Base-by-base conservation (phyloP, 2,888 invertebrate species). In the Apodemia arnacis region DNA sequence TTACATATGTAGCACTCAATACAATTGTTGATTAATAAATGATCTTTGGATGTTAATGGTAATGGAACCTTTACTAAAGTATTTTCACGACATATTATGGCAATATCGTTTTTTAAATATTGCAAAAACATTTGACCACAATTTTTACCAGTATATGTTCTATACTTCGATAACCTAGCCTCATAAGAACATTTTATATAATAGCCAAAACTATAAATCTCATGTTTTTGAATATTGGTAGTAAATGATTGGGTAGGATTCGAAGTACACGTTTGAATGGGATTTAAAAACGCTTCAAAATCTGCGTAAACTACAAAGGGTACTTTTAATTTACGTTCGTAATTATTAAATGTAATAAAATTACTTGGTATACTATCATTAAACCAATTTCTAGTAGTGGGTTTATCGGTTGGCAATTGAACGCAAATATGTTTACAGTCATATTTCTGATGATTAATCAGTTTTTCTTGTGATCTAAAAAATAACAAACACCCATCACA, bases 221-320 rank as follows among this genome's bases (percentile, higher is more conserved):
- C 72, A 34, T 41, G 72, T 72, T 41, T 34, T 54, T 93, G 87
- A 69, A 92, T 77, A 76, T 93, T 94, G n/a, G 79, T 87, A 18
- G 93, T 93, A 59, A 74, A 88, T 15, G 92, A 82, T 74, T 87
- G 93, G 21, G 74, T 82, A 27, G 87, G 87, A 81, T 93, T 82
- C 34, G 90, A 90, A 27, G 79, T 59, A 89, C 87, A 92, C 54
- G 87, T 73, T 75, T 91, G 21, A 10, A 94, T 87, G 34, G 93
- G 94, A 15, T 84, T 91, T 72, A 94, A 78, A 80, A 94, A 90
- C 5, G 93, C 86, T 66, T 93, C 93, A 84, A 94, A 94, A 69
- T 93, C 88, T 15, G 89, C 90, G 79, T 93, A 93, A 34, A 92
- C 76, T 34, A 91, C 91, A 82, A 92, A 93, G 7, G 93, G 90